A percentile compares a stretch with the other conserved stretches of the same genome.
Conservation (phyloP, 2,797 vertebrate species). For the Chaunax sp. region DNA sequence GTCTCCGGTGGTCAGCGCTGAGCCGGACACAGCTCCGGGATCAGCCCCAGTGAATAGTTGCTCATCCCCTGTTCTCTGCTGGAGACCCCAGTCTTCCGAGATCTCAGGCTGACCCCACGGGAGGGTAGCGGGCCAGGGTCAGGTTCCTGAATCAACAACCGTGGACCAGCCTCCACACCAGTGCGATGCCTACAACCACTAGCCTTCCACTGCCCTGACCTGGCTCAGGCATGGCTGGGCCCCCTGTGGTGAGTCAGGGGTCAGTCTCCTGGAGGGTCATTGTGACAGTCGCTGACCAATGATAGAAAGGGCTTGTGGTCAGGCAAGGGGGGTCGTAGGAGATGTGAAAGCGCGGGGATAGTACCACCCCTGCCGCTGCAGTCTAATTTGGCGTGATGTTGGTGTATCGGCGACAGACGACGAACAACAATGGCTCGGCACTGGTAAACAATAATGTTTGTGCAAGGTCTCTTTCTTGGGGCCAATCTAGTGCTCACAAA, state of each 20-base stretch:
- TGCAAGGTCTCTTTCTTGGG: conserved; percentile 80
- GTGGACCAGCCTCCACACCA: conserved; percentile 55
- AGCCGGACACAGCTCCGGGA: conserved; percentile 62
- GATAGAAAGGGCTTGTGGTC: conserved; percentile 76
- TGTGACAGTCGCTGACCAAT: conserved; percentile 70
- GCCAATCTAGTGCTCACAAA: conserved; percentile 74
- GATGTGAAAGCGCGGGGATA: conserved; percentile 65
- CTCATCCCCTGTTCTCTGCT: conserved; percentile 76
- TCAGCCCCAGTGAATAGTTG: conserved; percentile 63
- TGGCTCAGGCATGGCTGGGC: conserved; percentile 50
- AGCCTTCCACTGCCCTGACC: conserved; percentile 65
- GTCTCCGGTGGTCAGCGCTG: conserved; percentile 73
- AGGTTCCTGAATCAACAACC: conserved; percentile 78
- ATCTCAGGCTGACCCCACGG: conserved; percentile 64
- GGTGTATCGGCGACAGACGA: conserved; percentile 66
- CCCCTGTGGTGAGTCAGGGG: conserved; percentile 72
- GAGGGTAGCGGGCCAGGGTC: conserved; percentile 66
- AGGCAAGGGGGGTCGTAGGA: conserved; percentile 50
- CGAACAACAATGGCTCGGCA: conserved; percentile 68
- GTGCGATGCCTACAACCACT: conserved; percentile 52
- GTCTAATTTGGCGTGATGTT: conserved; percentile 81
- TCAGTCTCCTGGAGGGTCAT: conserved; percentile 76
- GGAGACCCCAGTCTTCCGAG: conserved; percentile 65
- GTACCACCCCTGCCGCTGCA: conserved; percentile 70
- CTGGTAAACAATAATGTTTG: conserved; percentile 85